Conservation (phyloP, 2,888 invertebrate species). For the Microplitis manilae region DNA sequence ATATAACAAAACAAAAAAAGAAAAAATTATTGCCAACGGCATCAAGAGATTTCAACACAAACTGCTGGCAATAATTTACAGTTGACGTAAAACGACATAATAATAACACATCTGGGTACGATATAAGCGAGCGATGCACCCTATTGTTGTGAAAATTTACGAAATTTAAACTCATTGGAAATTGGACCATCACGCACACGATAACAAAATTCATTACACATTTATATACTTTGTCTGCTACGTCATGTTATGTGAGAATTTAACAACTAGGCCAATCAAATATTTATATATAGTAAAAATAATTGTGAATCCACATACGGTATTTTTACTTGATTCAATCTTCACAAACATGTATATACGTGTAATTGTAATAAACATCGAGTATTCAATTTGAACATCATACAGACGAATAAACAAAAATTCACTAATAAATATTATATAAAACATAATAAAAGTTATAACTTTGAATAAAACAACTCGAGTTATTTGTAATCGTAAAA, state of each 20-base stretch:
- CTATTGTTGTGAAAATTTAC: conserved; percentile 46
- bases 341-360: background rate
- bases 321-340: background rate
- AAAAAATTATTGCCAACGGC: background rate
- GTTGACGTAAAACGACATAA: conserved; percentile 24
- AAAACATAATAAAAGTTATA: too few species aligned
- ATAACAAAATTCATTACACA: conserved; percentile 27
- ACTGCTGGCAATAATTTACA: conserved; percentile 4
- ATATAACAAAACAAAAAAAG: background rate
- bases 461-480: too few species aligned
- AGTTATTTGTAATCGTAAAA: too few species aligned
- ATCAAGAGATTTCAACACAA: conserved; percentile 4
- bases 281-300: background rate
- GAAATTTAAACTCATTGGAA: conserved; percentile 40
- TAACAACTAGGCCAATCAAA: background rate
- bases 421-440: too few species aligned
- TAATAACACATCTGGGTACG: conserved; percentile 27
- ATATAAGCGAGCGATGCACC: conserved; percentile 12
- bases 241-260: background rate
- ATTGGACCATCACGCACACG: background rate
- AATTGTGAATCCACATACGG: background rate
- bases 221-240: background rate
- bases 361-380: background rate
- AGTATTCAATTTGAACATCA: background rate
- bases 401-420: too few species aligned